A percentile compares a stretch with the other conserved stretches of the same genome.
phyloP scores from a whole-genome alignment of 2,113 vertebrate species.

The Puffinus mauretanicus region DNA sequence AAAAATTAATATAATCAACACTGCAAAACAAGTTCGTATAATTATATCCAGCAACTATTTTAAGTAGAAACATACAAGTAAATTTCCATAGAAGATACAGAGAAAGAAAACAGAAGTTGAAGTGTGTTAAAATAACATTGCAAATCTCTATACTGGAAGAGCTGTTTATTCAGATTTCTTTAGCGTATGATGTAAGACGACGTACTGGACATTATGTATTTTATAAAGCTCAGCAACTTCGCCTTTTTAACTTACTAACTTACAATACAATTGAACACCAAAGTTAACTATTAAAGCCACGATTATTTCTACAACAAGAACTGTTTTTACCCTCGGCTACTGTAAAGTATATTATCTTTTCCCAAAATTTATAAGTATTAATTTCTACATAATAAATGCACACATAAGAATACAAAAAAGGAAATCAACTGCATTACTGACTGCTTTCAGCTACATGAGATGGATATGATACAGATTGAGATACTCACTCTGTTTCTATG shows the following conservation, averaged over 20 bases:
- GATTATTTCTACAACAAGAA: neutral
- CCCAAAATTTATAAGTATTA: neutral
- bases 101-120: neutral
- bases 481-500: slow-evolving; percentile 93
- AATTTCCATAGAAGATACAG: neutral
- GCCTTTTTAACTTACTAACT: neutral
- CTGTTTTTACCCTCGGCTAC: neutral
- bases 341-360: neutral
- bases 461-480: neutral
- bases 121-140: neutral
- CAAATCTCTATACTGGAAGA: neutral
- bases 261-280: neutral
- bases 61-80: neutral
- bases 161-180: neutral
- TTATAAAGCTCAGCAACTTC: neutral
- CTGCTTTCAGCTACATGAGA: neutral
- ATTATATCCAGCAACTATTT: neutral
- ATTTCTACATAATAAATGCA: neutral
- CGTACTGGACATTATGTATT: neutral
- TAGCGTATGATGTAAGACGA: neutral
- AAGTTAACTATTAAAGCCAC: neutral
- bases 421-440: neutral
- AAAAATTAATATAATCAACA: neutral
- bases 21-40: neutral
- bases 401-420: neutral